Evolutionary conservation across 2,888 invertebrate genomes (phyloP), one percentile per base, ranked within the genome.

Genomic region (Dicycla oo): DNA sequence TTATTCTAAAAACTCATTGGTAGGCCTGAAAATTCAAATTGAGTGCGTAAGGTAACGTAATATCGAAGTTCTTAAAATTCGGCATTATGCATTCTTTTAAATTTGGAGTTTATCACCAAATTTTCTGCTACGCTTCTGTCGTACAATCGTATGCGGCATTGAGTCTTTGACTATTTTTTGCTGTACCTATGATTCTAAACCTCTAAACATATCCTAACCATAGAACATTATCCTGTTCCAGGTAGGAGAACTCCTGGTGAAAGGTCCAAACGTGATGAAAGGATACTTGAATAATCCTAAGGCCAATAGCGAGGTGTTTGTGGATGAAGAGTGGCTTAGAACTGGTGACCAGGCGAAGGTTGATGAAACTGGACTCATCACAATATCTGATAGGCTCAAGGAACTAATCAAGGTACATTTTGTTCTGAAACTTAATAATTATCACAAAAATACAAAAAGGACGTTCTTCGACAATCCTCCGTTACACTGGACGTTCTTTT

Each of bases 221-320:
- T 4, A 15, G 0, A 45, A 7, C 0, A 38, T 18, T 40, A 15
- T 45, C 5, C 20, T 62, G n/a, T 82, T 80, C 49, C 85, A 97
- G 93, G 90, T 95, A 0, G 98, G 98, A 0, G 98, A 98, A 91
- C 88, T 98, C 11, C 96, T 97, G 66, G 94, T 98, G 3, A 97
- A 97, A 81, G 98, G 98, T 0, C 98, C 98, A 0, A 98, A 98
- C 88, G 96, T 98, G 0, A 98, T 98, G 98, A 96, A 96, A 86
- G 98, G 98, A 0, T 99, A 99, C 87, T 96, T 97, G 77, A 97
- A 98, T 81, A 98, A 98, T 87, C 96, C 97, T 2, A 95, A 97
- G 88, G 98, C 98, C 8, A 98, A 97, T 6, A 93, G 94, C 54
- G 96, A 97, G 11, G 97, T 97, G 13, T 97, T 98, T 86, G 93